Evolutionary conservation across 2,888 invertebrate species (phyloP).

Genomic region (Drosophila paucipuncta): DNA sequence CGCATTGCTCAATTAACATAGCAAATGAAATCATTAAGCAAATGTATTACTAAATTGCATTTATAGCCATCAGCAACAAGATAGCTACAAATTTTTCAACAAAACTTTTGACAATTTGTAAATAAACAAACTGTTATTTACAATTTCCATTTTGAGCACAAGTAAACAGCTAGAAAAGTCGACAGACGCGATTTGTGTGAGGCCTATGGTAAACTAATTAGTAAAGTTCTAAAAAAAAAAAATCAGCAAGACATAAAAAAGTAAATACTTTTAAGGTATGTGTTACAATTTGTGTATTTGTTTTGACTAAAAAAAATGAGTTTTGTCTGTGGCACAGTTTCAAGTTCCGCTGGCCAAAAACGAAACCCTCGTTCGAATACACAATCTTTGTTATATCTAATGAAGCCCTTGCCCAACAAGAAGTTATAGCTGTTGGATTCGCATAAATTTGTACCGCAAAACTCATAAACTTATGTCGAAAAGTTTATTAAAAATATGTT

Average conservation of each 20-base stretch:
- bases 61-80: slow-evolving; percentile 18
- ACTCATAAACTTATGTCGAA: slow-evolving; percentile 65
- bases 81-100: slow-evolving; percentile 26
- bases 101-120: slow-evolving; percentile 67
- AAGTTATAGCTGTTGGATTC: slow-evolving; percentile 37
- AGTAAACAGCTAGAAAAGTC: slow-evolving; percentile 19
- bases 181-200: slow-evolving; percentile 7
- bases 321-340: slow-evolving; percentile 18
- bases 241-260: slow-evolving; percentile 16
- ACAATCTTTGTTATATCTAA: slow-evolving; percentile 12
- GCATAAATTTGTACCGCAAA: slow-evolving; percentile 64
- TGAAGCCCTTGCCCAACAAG: slow-evolving; percentile 17
- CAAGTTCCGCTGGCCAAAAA: slow-evolving; percentile 5
- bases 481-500: slow-evolving; percentile 57
- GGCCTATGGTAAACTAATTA: slow-evolving; percentile 44
- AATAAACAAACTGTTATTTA: slow-evolving; percentile 67
- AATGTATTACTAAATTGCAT: slow-evolving; percentile 13
- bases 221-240: slow-evolving; percentile 30
- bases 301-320: slow-evolving; percentile 22
- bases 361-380: not conserved
- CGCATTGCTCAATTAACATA: slow-evolving; percentile 16
- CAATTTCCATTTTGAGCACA: slow-evolving; percentile 42
- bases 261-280: slow-evolving; percentile 43
- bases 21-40: slow-evolving; percentile 15
- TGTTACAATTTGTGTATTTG: slow-evolving; percentile 67